Evolutionary conservation across 2,797 vertebrate species (phyloP).

Genomic region (Acanthornis magna): DNA sequence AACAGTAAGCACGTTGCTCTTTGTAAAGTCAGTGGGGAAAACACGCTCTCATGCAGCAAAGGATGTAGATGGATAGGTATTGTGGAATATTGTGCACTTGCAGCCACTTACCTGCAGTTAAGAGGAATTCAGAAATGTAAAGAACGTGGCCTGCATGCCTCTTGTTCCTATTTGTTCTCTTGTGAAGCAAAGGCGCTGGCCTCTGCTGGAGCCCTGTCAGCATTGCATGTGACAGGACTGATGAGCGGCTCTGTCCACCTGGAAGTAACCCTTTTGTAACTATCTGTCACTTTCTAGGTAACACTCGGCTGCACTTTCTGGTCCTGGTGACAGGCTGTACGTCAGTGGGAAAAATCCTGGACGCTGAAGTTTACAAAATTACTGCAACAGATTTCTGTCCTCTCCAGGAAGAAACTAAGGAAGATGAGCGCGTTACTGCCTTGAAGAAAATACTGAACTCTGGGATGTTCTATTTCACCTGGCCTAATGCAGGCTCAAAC

Average conservation of each 20-base stretch:
- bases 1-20: neutral
- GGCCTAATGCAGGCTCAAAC: conserved; percentile 73
- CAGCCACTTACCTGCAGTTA: neutral
- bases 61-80: neutral
- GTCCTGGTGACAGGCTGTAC: conserved; percentile 81
- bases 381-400: conserved; percentile 79
- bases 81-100: neutral
- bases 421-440: conserved; percentile 74
- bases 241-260: neutral
- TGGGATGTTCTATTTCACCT: conserved; percentile 80
- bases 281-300: conserved; percentile 71
- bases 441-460: conserved; percentile 79
- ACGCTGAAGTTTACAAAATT: conserved; percentile 81
- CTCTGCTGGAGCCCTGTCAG: neutral
- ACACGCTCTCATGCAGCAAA: neutral
- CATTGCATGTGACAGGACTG: neutral
- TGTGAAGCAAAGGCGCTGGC: neutral
- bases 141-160: accelerated
- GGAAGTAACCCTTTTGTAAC: conserved; percentile 44
- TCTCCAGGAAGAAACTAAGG: conserved; percentile 77
- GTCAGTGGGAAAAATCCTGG: conserved; percentile 78
- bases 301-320: conserved; percentile 73
- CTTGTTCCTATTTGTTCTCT: neutral
- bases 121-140: neutral
- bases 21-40: neutral